Evolutionary conservation across 2,888 invertebrate species (phyloP), one percentile per base, ranked within the genome.

Genomic region (Arrhopalites spinosus): DNA sequence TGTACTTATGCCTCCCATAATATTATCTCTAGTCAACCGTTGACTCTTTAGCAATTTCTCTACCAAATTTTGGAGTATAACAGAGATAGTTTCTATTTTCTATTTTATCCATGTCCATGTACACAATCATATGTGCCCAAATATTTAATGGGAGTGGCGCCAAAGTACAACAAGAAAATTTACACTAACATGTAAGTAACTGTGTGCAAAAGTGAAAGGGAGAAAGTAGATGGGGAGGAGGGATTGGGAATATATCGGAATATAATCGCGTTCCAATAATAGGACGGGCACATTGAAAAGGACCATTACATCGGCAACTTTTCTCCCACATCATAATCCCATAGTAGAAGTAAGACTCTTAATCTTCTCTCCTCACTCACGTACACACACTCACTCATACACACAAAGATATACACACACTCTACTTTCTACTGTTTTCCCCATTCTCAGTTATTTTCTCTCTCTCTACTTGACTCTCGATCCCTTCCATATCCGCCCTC

Each of bases 301-400:
- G 17, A 61, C 63, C 63, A 72, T 72, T 63, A 66, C 59, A 43
- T 50, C 36, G 43, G 53, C 72, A 53, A 56, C 64, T 53, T 53
- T 73, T 67, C n/a, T n/a, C 30, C 66, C 75, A 75, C 70, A 63
- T 75, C 70, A 70, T 75, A 75, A 75, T 75, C 74, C 74, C 29
- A 68, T 74, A 43, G 27, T 56, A 43, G 50, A 47, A 59, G 47
- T 64, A 75, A 75, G 63, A 30, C 75, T 70, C 75, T 75, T 75
- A 75, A 75, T 75, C 75, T 75, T 45, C 70, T 63, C 70, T 50
- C 63, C 70, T 75, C 70, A 75, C 75, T 70, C 75, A 69, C 63
- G 68, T 64, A 23, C 61, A 71, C 71, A 59, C 73, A 45, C 56
- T 2, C 23, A n/a, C 50, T 17, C 50, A 5, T 50, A 5, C 50